Evolutionary conservation across 2,888 invertebrate genomes (phyloP).

Genomic region (Drosophila cognata): DNA sequence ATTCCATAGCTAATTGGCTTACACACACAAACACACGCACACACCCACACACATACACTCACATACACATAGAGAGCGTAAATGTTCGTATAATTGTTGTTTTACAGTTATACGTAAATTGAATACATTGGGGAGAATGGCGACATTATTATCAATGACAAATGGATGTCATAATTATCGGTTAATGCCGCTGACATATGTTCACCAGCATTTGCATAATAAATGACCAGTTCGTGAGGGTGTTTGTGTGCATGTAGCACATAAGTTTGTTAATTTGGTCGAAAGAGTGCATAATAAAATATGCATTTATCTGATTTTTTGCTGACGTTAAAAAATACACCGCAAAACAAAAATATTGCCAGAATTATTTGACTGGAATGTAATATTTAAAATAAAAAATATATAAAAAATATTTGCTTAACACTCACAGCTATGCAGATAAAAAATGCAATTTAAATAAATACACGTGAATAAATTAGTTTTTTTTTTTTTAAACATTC

Average conservation of each 20-base stretch:
- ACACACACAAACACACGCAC: slow-evolving; percentile 5
- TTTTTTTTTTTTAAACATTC: background rate
- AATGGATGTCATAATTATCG: slow-evolving; percentile 77
- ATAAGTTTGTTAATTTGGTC: slow-evolving; percentile 26
- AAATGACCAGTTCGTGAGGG: slow-evolving; percentile 15
- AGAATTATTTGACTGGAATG: background rate
- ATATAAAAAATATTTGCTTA: background rate
- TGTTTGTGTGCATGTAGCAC: background rate
- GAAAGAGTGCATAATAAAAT: background rate
- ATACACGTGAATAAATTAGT: background rate
- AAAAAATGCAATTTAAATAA: background rate
- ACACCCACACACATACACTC: background rate
- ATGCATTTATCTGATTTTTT: background rate
- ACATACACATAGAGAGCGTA: background rate
- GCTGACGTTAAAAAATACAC: background rate
- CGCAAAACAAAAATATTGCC: background rate
- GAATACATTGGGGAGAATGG: slow-evolving; percentile 20
- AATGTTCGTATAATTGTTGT: slow-evolving; percentile 50
- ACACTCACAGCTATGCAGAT: background rate
- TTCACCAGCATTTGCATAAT: slow-evolving; percentile 69
- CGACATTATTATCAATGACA: slow-evolving; percentile 67
- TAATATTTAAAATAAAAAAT: background rate
- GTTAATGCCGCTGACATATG: slow-evolving; percentile 77
- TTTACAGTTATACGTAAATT: slow-evolving; percentile 52
- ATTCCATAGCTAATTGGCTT: slow-evolving; percentile 47